These are phyloP conservation scores for Hypsopygia costalis DNA, from an alignment of 2,888 invertebrate genomes.

Conservation along the genomic window DNA sequence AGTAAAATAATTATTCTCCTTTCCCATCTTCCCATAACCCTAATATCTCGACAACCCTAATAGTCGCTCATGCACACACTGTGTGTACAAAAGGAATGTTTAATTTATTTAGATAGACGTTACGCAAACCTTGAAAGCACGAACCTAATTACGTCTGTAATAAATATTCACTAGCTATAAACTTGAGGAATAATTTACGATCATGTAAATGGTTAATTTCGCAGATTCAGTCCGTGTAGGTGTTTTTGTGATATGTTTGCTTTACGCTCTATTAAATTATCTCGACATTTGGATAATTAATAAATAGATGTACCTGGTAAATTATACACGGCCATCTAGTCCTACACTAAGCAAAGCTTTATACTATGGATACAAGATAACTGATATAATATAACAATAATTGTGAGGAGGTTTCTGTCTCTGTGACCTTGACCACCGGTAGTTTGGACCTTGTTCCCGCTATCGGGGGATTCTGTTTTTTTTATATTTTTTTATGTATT, in stretches of 20 bases:
- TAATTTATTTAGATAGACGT: slow-evolving; percentile 55
- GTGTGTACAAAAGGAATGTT: slow-evolving; percentile 42
- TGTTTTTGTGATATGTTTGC: slow-evolving; percentile 13
- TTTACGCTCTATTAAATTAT: neutral
- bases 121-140: slow-evolving; percentile 55
- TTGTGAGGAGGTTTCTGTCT: too few relatives aligned
- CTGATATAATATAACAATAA: too few relatives aligned
- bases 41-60: slow-evolving; percentile 32
- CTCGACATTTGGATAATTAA: neutral
- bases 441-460: too few relatives aligned
- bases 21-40: too few relatives aligned
- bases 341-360: too few relatives aligned
- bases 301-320: too few relatives aligned
- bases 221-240: slow-evolving; percentile 42
- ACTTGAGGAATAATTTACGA: slow-evolving; percentile 66
- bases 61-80: slow-evolving; percentile 29
- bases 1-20: too few relatives aligned
- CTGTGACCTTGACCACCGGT: too few relatives aligned
- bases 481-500: too few relatives aligned
- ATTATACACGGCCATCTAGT: too few relatives aligned
- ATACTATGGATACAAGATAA: too few relatives aligned
- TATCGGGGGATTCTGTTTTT: too few relatives aligned
- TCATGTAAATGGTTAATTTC: slow-evolving; percentile 63
- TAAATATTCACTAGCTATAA: slow-evolving; percentile 73
- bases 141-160: slow-evolving; percentile 66